A percentile compares a stretch with the other conserved stretches of the same genome.
Conservation (phyloP, 2,888 invertebrate genomes). For the Ophonus ardosiacus region DNA sequence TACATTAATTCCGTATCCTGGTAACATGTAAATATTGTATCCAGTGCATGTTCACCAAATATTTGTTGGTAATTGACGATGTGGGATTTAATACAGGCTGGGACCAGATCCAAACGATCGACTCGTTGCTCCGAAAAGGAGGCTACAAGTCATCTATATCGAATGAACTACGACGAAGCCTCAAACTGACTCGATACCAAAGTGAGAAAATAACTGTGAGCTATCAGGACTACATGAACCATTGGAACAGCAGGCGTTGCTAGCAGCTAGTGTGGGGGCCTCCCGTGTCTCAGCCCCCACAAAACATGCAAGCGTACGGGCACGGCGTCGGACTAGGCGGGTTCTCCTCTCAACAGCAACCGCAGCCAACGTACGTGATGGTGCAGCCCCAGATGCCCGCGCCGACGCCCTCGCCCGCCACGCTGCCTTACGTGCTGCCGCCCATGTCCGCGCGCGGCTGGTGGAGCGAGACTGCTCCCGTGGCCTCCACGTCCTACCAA, state of each 20-base stretch:
- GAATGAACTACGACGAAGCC: constrained; percentile 90
- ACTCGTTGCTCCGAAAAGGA: constrained; percentile 97
- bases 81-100: constrained; percentile 84
- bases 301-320: constrained; percentile 50
- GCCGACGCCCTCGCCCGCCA: constrained; percentile 67
- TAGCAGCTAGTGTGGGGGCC: constrained; percentile 83
- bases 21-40: constrained; percentile 17
- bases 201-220: constrained; percentile 95
- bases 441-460: constrained; percentile 69
- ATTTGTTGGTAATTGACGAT: constrained; percentile 47
- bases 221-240: constrained; percentile 89
- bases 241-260: constrained; percentile 83
- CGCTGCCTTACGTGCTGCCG: constrained; percentile 68
- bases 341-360: constrained; percentile 68
- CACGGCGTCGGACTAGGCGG: constrained; percentile 66
- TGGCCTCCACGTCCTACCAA: constrained; percentile 69
- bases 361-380: constrained; percentile 72
- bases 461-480: constrained; percentile 68
- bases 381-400: constrained; percentile 73
- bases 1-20: constrained; percentile 30
- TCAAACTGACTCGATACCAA: constrained; percentile 97
- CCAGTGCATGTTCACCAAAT: not conserved
- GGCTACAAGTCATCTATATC: constrained; percentile 95
- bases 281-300: constrained; percentile 71
- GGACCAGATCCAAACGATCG: constrained; percentile 99